Conservation (phyloP, 2,797 vertebrate species). For the Ctenosaura bakeri region DNA sequence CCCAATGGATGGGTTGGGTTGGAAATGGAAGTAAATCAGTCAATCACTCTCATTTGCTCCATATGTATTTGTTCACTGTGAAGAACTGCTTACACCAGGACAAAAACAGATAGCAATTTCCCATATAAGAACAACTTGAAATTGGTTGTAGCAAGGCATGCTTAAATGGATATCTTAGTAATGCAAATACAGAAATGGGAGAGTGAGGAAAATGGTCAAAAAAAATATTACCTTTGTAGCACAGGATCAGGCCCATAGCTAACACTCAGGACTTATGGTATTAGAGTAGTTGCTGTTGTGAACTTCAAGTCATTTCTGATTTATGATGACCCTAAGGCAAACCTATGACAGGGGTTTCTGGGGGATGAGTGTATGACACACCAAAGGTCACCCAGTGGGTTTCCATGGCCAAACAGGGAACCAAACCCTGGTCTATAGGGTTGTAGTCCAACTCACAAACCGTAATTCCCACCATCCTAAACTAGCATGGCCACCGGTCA, state of each 20-base stretch:
- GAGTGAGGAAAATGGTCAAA: background rate
- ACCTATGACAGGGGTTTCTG: too few relatives aligned
- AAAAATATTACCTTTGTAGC: background rate
- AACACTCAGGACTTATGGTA: background rate
- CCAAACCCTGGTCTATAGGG: too few relatives aligned
- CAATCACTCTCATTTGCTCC: background rate
- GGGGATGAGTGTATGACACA: too few relatives aligned
- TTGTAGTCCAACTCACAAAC: background rate
- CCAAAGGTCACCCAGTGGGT: too few relatives aligned
- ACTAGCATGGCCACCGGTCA: background rate
- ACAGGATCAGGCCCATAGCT: background rate
- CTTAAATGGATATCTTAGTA: background rate
- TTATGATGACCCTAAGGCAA: too few relatives aligned
- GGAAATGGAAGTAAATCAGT: constrained; percentile 11
- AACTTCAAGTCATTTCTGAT: too few relatives aligned
- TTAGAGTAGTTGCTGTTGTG: too few relatives aligned
- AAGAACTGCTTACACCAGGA: background rate
- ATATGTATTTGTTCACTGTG: background rate
- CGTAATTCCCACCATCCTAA: background rate
- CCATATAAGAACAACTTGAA: background rate
- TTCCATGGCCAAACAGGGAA: too few relatives aligned
- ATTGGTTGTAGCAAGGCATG: background rate
- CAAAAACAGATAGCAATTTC: background rate
- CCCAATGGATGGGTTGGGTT: constrained; percentile 21
- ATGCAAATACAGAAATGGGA: background rate